These are phyloP conservation scores for Pardosa pseudoannulata DNA, from an alignment of 2,888 invertebrate genomes.

Conservation along the genomic window DNA sequence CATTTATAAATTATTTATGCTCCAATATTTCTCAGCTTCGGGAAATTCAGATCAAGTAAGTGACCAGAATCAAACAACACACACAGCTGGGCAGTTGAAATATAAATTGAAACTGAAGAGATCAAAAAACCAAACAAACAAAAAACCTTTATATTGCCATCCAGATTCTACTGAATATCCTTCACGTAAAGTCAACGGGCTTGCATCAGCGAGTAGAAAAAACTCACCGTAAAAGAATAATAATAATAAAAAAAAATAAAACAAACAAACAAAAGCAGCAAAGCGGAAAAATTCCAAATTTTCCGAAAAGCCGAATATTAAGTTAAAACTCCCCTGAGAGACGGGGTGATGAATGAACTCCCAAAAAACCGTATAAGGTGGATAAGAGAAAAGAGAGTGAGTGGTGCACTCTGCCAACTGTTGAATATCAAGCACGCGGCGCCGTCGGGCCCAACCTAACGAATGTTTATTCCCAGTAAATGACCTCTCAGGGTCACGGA, in stretches of 20 bases:
- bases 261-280: neutral
- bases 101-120: too few species aligned
- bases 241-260: too few species aligned
- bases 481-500: slow-evolving; percentile 51
- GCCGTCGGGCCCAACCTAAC: slow-evolving; percentile 24
- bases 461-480: slow-evolving; percentile 49
- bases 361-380: slow-evolving; percentile 17
- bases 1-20: too few species aligned
- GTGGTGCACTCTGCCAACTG: slow-evolving; percentile 31
- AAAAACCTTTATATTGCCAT: too few species aligned
- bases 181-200: too few species aligned
- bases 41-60: too few species aligned
- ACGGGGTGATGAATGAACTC: slow-evolving; percentile 34
- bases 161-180: too few species aligned
- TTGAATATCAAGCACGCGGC: slow-evolving; percentile 60
- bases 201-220: too few species aligned
- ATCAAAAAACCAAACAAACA: too few species aligned
- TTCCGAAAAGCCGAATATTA: slow-evolving; percentile 15
- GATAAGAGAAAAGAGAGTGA: slow-evolving; percentile 7
- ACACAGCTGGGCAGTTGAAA: too few species aligned
- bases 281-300: slow-evolving; percentile 1
- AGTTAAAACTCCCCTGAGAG: slow-evolving; percentile 11
- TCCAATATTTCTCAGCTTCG: too few species aligned
- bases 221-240: neutral
- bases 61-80: too few species aligned